Evolutionary conservation across 1,140 invertebrate species (phyloP), one percentile per base, ranked within the genome.

Genomic region (Linepithema humile): DNA sequence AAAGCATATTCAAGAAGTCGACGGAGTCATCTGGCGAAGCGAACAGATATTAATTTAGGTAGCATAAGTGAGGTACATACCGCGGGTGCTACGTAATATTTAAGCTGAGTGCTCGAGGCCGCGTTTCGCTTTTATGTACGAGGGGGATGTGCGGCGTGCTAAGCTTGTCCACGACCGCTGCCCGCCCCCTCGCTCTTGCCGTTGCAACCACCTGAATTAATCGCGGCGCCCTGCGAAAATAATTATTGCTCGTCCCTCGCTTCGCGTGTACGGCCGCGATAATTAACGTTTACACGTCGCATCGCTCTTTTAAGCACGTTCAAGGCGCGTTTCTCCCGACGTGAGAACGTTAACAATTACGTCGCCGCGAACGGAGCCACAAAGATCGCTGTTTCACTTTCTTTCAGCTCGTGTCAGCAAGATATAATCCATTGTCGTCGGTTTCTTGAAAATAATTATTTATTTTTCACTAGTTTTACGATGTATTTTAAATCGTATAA

Each of bases 171-270:
- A 88, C 82, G 40, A 53, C 59, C 75, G 55, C 10, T 12, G 43
- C 9, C 43, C 43, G 43, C 50, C 38, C 38, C 5, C 35, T 29
- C 29, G 48, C 23, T 50, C 64, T 74, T 53, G 87, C 77, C 59
- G n/a, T n/a, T n/a, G 69, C 60, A 86, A 86, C 84, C 84, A 80
- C 73, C 88, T 78, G 87, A 89, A 89, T 89, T 88, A 89, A 89
- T 89, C 84, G 84, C 32, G 73, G 55, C 84, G 88, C 57, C 59
- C 74, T 84, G 84, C 84, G 80, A 88, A 89, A 89, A 89, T 89
- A 89, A 89, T 89, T 88, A 88, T 88, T 86, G 91, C 80, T 86
- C 87, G 88, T 88, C 87, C 64, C 88, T 74, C 80, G 87, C 84
- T 48, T 89, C 84, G 84, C 87, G 87, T 86, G 80, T 50, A 35